phyloP scores from a whole-genome alignment of 2,888 invertebrate genomes.

The Nemotelus pantherinus region DNA sequence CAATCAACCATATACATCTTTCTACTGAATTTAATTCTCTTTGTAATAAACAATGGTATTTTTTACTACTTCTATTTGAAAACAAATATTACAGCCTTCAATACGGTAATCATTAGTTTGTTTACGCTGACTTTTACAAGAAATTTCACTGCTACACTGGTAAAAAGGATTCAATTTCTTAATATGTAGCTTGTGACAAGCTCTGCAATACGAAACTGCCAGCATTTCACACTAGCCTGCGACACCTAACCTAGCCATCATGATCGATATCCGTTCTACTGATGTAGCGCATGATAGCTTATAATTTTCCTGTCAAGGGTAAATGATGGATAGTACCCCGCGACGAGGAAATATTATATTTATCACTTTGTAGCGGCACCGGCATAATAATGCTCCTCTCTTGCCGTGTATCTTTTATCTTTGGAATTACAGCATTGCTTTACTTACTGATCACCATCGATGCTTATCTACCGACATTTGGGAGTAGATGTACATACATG shows the following conservation, averaged over 20 bases:
- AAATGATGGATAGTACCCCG: constrained; percentile 40
- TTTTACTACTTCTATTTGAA: no score
- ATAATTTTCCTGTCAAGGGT: constrained; percentile 42
- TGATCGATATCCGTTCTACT: constrained; percentile 40
- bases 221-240: constrained; percentile 38
- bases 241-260: constrained; percentile 37
- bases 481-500: no score
- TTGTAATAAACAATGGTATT: no score
- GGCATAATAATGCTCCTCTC: constrained; percentile 28
- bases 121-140: no score
- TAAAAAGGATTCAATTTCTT: constrained; percentile 21
- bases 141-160: neutral
- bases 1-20: no score
- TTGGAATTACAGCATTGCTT: constrained; percentile 19
- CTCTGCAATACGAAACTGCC: neutral
- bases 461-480: no score
- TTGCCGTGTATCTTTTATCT: constrained; percentile 29
- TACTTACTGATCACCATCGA: constrained; percentile 14
- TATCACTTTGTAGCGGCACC: constrained; percentile 35
- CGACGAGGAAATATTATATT: constrained; percentile 40
- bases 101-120: no score
- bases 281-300: constrained; percentile 31
- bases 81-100: no score
- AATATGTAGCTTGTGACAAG: neutral
- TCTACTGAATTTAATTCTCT: no score